Evolutionary conservation across 2,888 invertebrate species (phyloP).

Genomic region (Meganola albula): DNA sequence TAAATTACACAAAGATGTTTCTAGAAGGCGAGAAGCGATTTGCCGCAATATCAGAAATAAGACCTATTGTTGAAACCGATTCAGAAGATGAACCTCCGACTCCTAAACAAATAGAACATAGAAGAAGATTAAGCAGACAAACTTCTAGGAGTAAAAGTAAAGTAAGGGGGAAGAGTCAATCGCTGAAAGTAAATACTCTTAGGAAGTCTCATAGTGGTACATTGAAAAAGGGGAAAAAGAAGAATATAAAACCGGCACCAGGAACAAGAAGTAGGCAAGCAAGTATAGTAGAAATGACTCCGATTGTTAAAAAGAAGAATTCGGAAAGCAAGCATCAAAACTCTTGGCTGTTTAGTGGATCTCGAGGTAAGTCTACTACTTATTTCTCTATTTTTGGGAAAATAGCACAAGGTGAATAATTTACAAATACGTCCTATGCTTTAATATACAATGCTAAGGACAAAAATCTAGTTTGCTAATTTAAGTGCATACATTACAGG

Average conservation of each 20-base stretch:
- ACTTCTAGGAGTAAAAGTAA: conserved; percentile 71
- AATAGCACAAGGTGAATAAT: conserved; percentile 8
- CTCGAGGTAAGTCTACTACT: conserved; percentile 54
- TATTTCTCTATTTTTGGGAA: not conserved
- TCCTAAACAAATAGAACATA: conserved; percentile 55
- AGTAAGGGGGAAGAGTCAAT: conserved; percentile 65
- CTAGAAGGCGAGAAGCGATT: conserved; percentile 63
- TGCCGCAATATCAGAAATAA: conserved; percentile 41
- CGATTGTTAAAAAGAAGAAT: conserved; percentile 56
- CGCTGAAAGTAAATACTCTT: conserved; percentile 62
- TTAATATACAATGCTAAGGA: not conserved
- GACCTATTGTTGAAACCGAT: conserved; percentile 52
- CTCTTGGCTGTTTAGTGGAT: conserved; percentile 64
- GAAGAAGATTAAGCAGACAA: conserved; percentile 63
- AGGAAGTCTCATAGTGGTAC: conserved; percentile 70
- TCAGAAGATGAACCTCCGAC: conserved; percentile 59
- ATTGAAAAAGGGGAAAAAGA: conserved; percentile 66
- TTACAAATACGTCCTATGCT: not conserved
- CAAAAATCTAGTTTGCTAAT: conserved; percentile 1
- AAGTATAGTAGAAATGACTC: conserved; percentile 61
- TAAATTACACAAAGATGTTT: conserved; percentile 58
- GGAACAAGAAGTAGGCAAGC: conserved; percentile 57
- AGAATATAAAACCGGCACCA: conserved; percentile 51
- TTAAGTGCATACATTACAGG: conserved; percentile 3
- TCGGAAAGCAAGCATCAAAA: conserved; percentile 54